Evolutionary conservation across 2,113 vertebrate species (phyloP).

Genomic region (Myotis davidii): DNA sequence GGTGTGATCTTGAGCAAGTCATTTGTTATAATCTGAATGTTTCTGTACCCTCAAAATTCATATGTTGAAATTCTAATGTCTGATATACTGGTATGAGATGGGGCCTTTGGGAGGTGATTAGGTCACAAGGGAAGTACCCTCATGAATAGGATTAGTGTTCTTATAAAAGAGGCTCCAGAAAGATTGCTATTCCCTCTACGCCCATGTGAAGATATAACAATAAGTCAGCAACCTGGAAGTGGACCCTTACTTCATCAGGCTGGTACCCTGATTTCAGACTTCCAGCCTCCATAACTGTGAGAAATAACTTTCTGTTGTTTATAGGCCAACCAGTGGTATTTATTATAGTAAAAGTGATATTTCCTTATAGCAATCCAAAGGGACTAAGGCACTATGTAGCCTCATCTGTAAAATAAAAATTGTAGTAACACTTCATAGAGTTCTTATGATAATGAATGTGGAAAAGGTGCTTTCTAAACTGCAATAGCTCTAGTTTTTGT

Average conservation of each 20-base stretch:
- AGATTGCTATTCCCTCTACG: background rate
- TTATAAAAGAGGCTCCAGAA: background rate
- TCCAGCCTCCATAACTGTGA: background rate
- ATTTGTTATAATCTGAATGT: background rate
- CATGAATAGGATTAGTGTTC: background rate
- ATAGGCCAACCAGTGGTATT: background rate
- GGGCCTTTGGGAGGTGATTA: background rate
- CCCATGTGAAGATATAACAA: background rate
- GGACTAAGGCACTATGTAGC: background rate
- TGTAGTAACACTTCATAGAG: background rate
- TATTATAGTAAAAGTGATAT: background rate
- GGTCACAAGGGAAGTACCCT: background rate
- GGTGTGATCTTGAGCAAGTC: background rate
- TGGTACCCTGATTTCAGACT: background rate
- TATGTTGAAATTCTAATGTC: background rate
- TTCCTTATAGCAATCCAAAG: background rate
- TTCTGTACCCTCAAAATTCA: background rate
- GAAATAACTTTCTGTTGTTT: background rate
- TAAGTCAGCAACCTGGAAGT: background rate
- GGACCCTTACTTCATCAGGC: background rate
- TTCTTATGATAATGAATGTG: background rate
- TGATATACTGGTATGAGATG: background rate
- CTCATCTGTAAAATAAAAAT: background rate
- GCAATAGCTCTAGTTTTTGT: background rate
- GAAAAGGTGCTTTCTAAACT: background rate